A percentile compares a stretch with the other conserved stretches of the same genome.
Evolutionary conservation across 1,140 invertebrate genomes (phyloP).

Genomic region (Cydia amplana): DNA sequence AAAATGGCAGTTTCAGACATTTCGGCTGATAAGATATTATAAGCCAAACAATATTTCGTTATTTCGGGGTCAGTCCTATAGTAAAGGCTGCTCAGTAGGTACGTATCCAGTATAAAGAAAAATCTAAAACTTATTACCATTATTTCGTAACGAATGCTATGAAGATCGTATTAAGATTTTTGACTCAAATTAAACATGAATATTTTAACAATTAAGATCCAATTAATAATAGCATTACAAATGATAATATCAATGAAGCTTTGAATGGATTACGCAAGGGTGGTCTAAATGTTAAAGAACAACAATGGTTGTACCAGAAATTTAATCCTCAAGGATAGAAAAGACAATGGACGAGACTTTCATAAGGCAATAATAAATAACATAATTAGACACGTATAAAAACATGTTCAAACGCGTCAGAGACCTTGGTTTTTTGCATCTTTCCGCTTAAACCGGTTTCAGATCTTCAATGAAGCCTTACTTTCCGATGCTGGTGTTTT

Average conservation of each 20-base stretch:
- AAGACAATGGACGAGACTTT: slow-evolving; percentile 14
- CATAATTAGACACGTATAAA: slow-evolving; percentile 19
- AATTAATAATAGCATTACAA: slow-evolving; percentile 24
- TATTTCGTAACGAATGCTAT: not conserved
- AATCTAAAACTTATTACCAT: not conserved
- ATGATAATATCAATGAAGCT: slow-evolving; percentile 16
- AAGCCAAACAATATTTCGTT: no score
- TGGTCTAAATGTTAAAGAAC: slow-evolving; percentile 25
- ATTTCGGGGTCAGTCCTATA: no score
- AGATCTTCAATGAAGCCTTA: slow-evolving; percentile 30
- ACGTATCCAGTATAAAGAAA: no score
- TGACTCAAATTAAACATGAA: not conserved
- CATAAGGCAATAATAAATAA: slow-evolving; percentile 7
- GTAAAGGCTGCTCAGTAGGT: no score
- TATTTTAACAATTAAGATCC: not conserved
- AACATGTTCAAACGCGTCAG: slow-evolving; percentile 20
- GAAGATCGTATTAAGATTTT: slow-evolving; percentile 4
- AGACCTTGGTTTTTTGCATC: slow-evolving; percentile 48
- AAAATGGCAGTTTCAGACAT: no score
- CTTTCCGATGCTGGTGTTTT: not conserved
- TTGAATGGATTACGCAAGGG: slow-evolving; percentile 28
- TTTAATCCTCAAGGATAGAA: slow-evolving; percentile 25
- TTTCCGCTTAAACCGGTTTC: slow-evolving; percentile 48
- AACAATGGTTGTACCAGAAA: slow-evolving; percentile 17
- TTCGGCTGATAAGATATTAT: no score